Conservation (phyloP, 2,888 invertebrate species). For the Cantharis rufa region DNA sequence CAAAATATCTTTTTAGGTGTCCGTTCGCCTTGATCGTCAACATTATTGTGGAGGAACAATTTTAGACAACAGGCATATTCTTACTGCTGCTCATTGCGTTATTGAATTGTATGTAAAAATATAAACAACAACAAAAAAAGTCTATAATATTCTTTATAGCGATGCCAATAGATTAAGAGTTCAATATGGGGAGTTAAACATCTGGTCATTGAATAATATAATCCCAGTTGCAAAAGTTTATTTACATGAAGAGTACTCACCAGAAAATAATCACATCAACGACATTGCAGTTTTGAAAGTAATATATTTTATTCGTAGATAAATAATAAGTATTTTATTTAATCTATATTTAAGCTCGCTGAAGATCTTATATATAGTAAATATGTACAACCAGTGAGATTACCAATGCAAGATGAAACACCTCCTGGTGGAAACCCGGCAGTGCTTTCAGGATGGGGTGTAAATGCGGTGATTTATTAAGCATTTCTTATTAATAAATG, state of each 20-base stretch:
- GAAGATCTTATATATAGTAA: constrained; percentile 30
- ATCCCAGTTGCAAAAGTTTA: neutral
- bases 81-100: neutral
- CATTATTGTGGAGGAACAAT: neutral
- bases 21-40: neutral
- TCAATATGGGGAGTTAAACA: neutral
- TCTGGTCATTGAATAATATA: neutral
- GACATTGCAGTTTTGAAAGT: constrained; percentile 38
- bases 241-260: constrained; percentile 23
- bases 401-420: constrained; percentile 31
- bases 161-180: neutral
- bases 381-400: constrained; percentile 23
- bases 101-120: neutral
- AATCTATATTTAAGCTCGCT: constrained; percentile 39
- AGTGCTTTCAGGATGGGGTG: neutral
- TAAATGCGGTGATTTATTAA: neutral
- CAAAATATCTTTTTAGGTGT: constrained; percentile 50
- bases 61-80: neutral
- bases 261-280: constrained; percentile 29
- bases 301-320: neutral
- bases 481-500: neutral
- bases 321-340: constrained; percentile 5
- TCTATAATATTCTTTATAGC: neutral
- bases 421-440: constrained; percentile 13
- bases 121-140: neutral